phyloP scores from a whole-genome alignment of 2,888 invertebrate genomes.

The Megalurothrips usitatus region DNA sequence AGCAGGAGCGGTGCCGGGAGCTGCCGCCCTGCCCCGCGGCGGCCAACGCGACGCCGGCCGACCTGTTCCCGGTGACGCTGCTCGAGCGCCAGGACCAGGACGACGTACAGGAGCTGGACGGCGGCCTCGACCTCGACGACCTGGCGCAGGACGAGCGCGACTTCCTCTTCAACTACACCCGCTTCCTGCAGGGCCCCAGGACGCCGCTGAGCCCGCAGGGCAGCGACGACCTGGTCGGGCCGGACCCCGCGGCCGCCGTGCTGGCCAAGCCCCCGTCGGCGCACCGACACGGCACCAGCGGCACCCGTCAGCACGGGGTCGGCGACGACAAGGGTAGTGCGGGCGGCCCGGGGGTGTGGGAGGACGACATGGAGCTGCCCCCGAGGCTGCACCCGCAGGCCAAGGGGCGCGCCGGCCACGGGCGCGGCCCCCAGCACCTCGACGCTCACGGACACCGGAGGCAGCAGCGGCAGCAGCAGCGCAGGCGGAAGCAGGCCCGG shows the following conservation, averaged over 20 bases:
- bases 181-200: not conserved
- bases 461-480: not conserved
- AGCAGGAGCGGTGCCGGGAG: constrained; percentile 60
- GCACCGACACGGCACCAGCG: not conserved
- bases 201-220: not conserved
- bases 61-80: constrained; percentile 4
- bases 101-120: not conserved
- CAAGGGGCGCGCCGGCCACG: not conserved
- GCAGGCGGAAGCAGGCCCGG: not conserved
- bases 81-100: not conserved
- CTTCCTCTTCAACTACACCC: constrained; percentile 18
- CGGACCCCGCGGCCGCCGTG: not conserved
- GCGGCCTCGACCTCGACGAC: constrained; percentile 4
- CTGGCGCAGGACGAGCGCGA: constrained; percentile 2
- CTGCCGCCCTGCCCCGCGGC: constrained; percentile 47
- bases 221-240: not conserved
- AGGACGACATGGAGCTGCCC: constrained; percentile 19
- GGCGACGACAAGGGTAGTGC: not conserved
- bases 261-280: not conserved
- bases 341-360: not conserved
- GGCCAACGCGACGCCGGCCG: not conserved
- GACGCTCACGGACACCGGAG: not conserved
- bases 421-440: no score
- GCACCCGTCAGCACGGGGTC: not conserved
- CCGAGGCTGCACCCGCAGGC: not conserved